phyloP scores from a whole-genome alignment of 2,797 vertebrate species.

The Okamejei kenojei region DNA sequence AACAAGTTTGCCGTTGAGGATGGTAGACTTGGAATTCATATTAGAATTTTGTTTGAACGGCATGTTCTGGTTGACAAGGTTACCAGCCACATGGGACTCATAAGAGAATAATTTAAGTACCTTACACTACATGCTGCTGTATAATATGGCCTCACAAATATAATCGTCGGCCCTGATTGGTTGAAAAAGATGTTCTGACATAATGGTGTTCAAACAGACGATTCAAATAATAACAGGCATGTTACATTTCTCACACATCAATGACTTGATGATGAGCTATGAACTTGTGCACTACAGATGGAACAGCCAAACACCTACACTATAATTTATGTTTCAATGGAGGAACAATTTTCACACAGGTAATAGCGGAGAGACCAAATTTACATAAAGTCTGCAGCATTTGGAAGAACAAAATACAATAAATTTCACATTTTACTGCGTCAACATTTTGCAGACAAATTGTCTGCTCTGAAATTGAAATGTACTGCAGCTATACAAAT shows the following conservation, averaged over 20 bases:
- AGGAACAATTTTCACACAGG: constrained; percentile 4
- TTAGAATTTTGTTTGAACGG: background rate
- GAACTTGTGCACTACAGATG: background rate
- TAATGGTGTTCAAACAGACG: background rate
- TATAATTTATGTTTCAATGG: background rate
- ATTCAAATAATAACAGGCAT: background rate
- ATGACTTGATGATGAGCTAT: background rate
- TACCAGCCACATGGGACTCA: background rate
- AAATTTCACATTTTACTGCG: background rate
- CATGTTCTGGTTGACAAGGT: constrained; percentile 25
- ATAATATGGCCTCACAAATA: background rate
- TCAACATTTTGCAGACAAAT: background rate
- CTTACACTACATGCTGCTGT: background rate
- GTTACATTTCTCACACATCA: background rate
- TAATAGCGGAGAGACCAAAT: background rate
- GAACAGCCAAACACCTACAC: background rate
- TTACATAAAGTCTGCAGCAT: background rate
- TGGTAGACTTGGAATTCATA: background rate
- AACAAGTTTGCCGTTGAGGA: background rate
- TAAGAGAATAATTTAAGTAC: background rate
- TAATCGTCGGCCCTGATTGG: background rate
- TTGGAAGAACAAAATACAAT: background rate
- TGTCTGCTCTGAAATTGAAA: background rate
- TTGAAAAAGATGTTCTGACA: constrained; percentile 6
- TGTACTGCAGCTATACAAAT: background rate